Base-by-base conservation (phyloP, 2,888 invertebrate genomes). In the Sarcophaga rosellei region DNA sequence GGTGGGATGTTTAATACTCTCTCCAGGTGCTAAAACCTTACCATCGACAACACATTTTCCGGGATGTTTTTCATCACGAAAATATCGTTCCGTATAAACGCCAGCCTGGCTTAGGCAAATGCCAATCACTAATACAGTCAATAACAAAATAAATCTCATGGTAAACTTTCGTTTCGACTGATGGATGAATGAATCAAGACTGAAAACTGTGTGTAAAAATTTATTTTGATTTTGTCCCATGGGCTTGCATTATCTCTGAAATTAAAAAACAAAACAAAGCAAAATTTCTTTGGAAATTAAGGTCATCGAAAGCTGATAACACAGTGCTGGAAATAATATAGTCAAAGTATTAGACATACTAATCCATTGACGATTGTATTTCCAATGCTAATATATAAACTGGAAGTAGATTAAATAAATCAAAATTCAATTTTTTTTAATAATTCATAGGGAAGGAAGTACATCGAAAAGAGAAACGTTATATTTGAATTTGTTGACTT, bases 1-100 rank as follows among this genome's bases (percentile, higher is more conserved):
- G 10, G 74, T 74, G 0, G 88, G 88, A 73, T 88, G 88, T 44
- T 87, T 87, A 23, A 87, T 82, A 44, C 86, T 87, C 59, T 88
- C 82, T 2, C 88, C 88, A 1, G 88, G 85, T 15, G 11, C 59
- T 3, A 88, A 47, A 3, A 88, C 20, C 21, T 85, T 85, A n/a
- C 68, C 80, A n/a, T 66, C 61, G 2, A 88, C 62, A 1, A 79
- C 76, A 78, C 88, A 88, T 73, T 88, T 88, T 5, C 87, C 87
- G 8, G 88, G 85, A 81, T 87, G 63, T 17, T 86, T 86, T 1
- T 59, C 69, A 81, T 85, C 66, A 57, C 78, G 81, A 62, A 85
- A 85, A 59, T 76, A 85, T 57, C n/a, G 53, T 66, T 88, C 86
- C 0, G 44, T 83, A 47, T 78, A 85, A 44, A 86, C 82, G 20